Percentiles rank a stretch among this genome's conserved stretches.
Evolutionary conservation across 1,140 invertebrate species (phyloP).

Genomic region (Lamellibrachia luymesi): DNA sequence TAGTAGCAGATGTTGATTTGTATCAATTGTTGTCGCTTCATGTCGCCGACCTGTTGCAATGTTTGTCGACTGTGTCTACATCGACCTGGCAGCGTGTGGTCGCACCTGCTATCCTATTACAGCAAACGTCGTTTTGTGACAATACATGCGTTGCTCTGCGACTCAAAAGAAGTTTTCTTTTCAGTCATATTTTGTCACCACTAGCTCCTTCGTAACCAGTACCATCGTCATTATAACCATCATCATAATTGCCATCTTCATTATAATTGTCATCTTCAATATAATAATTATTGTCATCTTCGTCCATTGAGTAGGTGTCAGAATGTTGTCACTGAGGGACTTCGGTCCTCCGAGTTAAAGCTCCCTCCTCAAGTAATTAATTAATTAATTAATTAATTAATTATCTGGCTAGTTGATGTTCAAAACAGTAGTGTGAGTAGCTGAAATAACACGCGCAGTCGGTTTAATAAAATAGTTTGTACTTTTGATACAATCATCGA

Average conservation of each 20-base stretch:
- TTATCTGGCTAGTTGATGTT: too few species aligned
- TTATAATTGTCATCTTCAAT: background rate
- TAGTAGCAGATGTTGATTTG: background rate
- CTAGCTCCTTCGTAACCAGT: background rate
- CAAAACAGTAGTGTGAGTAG: too few species aligned
- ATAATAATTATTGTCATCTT: too few species aligned
- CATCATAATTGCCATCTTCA: background rate
- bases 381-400: too few species aligned
- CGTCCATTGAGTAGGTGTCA: background rate
- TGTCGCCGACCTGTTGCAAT: background rate
- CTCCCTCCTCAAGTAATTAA: too few species aligned
- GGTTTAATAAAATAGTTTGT: too few species aligned
- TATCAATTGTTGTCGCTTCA: slow-evolving; percentile 1
- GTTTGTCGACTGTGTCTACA: background rate
- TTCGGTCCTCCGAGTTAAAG: background rate
- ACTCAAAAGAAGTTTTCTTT: background rate
- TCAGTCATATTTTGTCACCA: background rate
- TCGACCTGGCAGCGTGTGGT: background rate
- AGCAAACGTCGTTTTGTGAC: background rate
- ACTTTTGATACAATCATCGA: too few species aligned
- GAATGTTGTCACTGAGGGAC: background rate
- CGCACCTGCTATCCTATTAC: background rate
- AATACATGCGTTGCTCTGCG: background rate
- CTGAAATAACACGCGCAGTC: too few species aligned
- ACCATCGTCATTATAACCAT: background rate